These are phyloP conservation scores for Doryteuthis pealeii DNA, from an alignment of 1,140 invertebrate species.

Conservation along the genomic window DNA sequence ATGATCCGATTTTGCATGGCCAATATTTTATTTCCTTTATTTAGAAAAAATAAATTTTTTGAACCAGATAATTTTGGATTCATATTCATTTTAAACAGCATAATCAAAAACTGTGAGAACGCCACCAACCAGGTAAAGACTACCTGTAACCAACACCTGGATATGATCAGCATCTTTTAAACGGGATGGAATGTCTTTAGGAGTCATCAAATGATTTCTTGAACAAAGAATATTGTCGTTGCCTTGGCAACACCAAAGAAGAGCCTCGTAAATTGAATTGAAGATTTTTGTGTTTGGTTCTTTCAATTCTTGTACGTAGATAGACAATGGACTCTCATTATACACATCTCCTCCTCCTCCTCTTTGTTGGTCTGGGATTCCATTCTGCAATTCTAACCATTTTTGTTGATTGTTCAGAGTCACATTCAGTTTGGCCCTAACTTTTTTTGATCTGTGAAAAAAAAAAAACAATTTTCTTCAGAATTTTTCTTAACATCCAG, in stretches of 20 bases:
- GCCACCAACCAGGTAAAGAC: constrained; percentile 88
- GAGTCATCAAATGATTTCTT: constrained; percentile 7
- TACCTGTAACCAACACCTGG: no score
- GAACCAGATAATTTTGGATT: no score
- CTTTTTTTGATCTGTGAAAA: not conserved
- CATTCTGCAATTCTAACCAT: not conserved
- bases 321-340: constrained; percentile 22
- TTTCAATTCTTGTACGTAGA: constrained; percentile 42
- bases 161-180: no score
- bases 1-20: no score
- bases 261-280: constrained; percentile 25
- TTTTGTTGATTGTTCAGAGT: not conserved
- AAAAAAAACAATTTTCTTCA: no score
- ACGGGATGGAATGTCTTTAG: constrained; percentile 17
- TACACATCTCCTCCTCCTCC: not conserved
- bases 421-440: not conserved
- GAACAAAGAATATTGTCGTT: constrained; percentile 13
- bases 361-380: not conserved
- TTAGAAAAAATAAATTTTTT: no score
- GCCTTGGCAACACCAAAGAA: constrained; percentile 26
- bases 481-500: no score
- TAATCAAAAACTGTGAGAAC: constrained; percentile 61
- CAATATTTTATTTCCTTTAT: no score
- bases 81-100: not conserved
- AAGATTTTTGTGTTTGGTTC: constrained; percentile 21